These are phyloP conservation scores for Sinhomidia bicolor DNA, from an alignment of 2,888 invertebrate genomes.

Conservation along the genomic window DNA sequence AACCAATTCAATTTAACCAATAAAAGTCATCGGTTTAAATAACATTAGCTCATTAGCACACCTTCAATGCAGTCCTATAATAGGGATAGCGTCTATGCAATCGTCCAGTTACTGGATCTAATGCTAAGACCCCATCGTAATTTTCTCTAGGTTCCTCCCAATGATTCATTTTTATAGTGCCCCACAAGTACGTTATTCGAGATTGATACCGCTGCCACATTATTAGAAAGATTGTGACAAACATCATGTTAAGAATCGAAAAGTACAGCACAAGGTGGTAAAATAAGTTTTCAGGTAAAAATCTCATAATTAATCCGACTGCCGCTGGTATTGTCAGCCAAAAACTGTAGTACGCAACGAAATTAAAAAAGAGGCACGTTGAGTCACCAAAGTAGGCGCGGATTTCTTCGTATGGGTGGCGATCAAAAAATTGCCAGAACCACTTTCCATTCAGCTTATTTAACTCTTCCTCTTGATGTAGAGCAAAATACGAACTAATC, in stretches of 20 bases:
- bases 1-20: no score
- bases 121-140: conserved; percentile 44
- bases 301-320: neutral
- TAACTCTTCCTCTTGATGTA: conserved; percentile 62
- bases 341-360: conserved; percentile 60
- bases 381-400: conserved; percentile 66
- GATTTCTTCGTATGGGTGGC: conserved; percentile 52
- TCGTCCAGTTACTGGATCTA: conserved; percentile 65
- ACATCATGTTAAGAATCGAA: conserved; percentile 51
- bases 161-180: conserved; percentile 45
- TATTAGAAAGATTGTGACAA: conserved; percentile 55
- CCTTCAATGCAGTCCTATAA: conserved; percentile 58
- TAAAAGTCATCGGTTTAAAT: neutral
- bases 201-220: conserved; percentile 65
- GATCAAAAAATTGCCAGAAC: conserved; percentile 36
- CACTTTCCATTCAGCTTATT: conserved; percentile 50
- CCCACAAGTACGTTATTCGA: conserved; percentile 61
- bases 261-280: neutral
- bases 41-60: neutral
- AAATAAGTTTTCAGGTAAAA: no score
- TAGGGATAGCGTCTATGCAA: conserved; percentile 51
- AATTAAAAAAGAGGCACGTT: conserved; percentile 67
- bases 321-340: conserved; percentile 44
- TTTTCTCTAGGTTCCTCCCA: conserved; percentile 65
- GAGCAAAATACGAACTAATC: conserved; percentile 58